Percentiles rank a stretch among this genome's conserved stretches.
Conservation (phyloP, 2,113 vertebrate genomes). For the Gila orcuttii region DNA sequence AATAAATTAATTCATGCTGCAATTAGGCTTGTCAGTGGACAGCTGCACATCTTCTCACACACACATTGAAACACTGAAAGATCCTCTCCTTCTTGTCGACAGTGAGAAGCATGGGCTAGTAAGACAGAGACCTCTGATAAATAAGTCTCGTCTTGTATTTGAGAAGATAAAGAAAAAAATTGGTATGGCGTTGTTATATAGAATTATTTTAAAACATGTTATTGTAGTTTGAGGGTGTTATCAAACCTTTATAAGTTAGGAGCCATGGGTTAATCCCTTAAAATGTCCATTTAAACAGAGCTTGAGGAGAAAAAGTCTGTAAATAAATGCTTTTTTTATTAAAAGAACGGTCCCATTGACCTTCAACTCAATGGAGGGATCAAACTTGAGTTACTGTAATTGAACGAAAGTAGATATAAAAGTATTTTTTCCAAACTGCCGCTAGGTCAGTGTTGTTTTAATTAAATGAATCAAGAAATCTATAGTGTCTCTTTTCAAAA, state of each 20-base stretch:
- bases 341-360: neutral
- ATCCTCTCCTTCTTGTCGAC: neutral
- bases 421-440: neutral
- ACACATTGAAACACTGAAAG: neutral
- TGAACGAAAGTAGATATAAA: conserved; percentile 2
- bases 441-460: conserved; percentile 29
- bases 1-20: too few relatives aligned
- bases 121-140: neutral
- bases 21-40: neutral
- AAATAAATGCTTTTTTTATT: neutral
- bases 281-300: neutral
- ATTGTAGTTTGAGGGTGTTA: neutral
- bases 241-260: neutral
- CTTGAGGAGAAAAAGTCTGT: neutral
- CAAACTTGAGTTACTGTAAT: conserved; percentile 23
- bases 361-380: neutral
- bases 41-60: neutral
- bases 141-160: neutral
- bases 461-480: conserved; percentile 53
- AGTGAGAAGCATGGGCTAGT: neutral
- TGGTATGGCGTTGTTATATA: neutral
- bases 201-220: neutral
- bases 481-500: neutral
- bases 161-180: neutral
- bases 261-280: neutral